Conservation (phyloP, 2,113 vertebrate genomes). For the Brachyhypopomus gauderio region DNA sequence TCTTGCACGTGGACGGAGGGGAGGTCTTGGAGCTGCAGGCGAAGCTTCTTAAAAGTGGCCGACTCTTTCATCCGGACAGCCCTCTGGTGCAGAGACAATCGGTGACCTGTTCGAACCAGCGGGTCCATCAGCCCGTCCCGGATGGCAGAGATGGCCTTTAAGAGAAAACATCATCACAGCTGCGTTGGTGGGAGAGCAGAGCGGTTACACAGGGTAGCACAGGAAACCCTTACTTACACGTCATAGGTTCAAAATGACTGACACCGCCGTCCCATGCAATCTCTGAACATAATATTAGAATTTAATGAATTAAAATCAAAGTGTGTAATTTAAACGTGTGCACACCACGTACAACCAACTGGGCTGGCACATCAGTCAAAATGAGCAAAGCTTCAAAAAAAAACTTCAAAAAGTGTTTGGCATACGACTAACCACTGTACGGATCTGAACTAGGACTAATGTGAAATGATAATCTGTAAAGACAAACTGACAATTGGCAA, state of each 20-base stretch:
- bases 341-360: too few relatives aligned
- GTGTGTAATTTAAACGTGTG: too few relatives aligned
- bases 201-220: not conserved
- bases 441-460: too few relatives aligned
- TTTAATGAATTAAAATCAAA: too few relatives aligned
- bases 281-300: not conserved
- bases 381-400: too few relatives aligned
- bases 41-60: slow-evolving; percentile 75
- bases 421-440: too few relatives aligned
- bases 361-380: too few relatives aligned
- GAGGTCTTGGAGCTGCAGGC: slow-evolving; percentile 73
- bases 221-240: not conserved
- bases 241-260: not conserved
- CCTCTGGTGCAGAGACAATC: slow-evolving; percentile 85
- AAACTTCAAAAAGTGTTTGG: too few relatives aligned
- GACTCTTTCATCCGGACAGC: slow-evolving; percentile 85
- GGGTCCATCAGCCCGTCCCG: slow-evolving; percentile 82
- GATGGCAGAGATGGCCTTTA: slow-evolving; percentile 82
- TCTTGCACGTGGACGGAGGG: slow-evolving; percentile 78
- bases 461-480: too few relatives aligned
- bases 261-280: not conserved
- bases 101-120: slow-evolving; percentile 84
- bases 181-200: not conserved
- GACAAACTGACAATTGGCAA: too few relatives aligned
- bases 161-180: slow-evolving; percentile 19